Evolutionary conservation across 2,888 invertebrate species (phyloP).

Genomic region (Parthenolecanium corni): DNA sequence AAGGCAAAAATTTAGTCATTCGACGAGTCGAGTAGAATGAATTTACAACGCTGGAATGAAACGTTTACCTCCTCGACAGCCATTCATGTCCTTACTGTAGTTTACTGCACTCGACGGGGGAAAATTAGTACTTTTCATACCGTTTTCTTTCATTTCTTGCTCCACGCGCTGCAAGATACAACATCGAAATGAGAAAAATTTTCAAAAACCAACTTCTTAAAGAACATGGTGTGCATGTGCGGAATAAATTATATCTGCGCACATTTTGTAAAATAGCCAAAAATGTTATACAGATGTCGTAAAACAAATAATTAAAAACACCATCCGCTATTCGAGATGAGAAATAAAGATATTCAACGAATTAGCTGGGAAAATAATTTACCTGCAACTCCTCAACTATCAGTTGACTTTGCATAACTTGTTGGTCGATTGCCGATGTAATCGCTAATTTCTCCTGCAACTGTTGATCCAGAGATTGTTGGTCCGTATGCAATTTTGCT

Average conservation of each 20-base stretch:
- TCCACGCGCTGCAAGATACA: slow-evolving; percentile 48
- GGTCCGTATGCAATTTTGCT: neutral
- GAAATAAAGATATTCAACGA: too few species aligned
- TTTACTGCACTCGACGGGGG: neutral
- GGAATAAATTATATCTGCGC: too few species aligned
- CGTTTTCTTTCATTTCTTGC: slow-evolving; percentile 46
- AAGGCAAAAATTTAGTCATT: neutral
- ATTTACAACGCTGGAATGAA: neutral
- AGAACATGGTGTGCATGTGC: too few species aligned
- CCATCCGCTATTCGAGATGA: too few species aligned
- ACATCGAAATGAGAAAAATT: slow-evolving; percentile 4
- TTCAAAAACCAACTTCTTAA: too few species aligned
- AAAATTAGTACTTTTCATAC: slow-evolving; percentile 4
- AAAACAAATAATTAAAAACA: too few species aligned
- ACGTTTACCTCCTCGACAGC: slow-evolving; percentile 10
- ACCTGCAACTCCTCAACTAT: slow-evolving; percentile 55
- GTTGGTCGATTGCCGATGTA: slow-evolving; percentile 44
- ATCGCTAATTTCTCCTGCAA: slow-evolving; percentile 10
- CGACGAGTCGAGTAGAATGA: neutral
- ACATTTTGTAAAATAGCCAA: too few species aligned
- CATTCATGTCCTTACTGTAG: slow-evolving; percentile 9
- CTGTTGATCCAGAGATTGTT: slow-evolving; percentile 7
- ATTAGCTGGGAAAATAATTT: too few species aligned
- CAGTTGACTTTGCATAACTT: slow-evolving; percentile 54
- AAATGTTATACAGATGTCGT: too few species aligned